Evolutionary conservation across 2,113 vertebrate species (phyloP).

Genomic region (Cololabis saira): DNA sequence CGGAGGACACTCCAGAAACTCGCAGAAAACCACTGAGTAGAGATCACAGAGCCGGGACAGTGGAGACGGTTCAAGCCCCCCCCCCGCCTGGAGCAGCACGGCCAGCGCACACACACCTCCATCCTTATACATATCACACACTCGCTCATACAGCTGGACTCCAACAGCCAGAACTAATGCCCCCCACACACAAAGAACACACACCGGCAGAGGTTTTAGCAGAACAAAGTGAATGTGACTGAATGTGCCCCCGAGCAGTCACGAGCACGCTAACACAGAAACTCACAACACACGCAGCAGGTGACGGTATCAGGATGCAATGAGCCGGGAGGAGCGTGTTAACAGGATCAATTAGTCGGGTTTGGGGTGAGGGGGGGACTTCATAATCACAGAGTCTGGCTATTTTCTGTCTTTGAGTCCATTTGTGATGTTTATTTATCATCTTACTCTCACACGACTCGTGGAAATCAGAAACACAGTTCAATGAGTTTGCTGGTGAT

Average conservation of each 20-base stretch:
- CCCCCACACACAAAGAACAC: neutral
- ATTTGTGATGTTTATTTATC: neutral
- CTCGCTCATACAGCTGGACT: neutral
- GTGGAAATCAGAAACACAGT: neutral
- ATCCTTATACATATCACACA: neutral
- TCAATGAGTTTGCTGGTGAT: neutral
- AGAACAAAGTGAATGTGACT: conserved; percentile 11
- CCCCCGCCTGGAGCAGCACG: conserved; percentile 23
- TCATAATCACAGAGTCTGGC: conserved; percentile 45
- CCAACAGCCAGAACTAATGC: conserved; percentile 1
- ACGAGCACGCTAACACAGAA: conserved; percentile 29
- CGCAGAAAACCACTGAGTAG: conserved; percentile 50
- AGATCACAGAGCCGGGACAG: conserved; percentile 32
- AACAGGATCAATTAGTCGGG: conserved; percentile 72
- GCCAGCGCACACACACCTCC: conserved; percentile 18
- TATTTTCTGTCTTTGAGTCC: conserved; percentile 16
- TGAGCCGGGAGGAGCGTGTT: conserved; percentile 40
- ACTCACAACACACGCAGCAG: conserved; percentile 59
- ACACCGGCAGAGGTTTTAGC: neutral
- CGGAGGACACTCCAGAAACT: conserved; percentile 17
- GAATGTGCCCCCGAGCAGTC: conserved; percentile 12
- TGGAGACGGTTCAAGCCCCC: conserved; percentile 56
- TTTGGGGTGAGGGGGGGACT: conserved; percentile 46
- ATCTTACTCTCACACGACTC: neutral
- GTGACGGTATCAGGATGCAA: conserved; percentile 51